Conservation (phyloP, 2,113 vertebrate species). For the Amphilophus citrinellus region DNA sequence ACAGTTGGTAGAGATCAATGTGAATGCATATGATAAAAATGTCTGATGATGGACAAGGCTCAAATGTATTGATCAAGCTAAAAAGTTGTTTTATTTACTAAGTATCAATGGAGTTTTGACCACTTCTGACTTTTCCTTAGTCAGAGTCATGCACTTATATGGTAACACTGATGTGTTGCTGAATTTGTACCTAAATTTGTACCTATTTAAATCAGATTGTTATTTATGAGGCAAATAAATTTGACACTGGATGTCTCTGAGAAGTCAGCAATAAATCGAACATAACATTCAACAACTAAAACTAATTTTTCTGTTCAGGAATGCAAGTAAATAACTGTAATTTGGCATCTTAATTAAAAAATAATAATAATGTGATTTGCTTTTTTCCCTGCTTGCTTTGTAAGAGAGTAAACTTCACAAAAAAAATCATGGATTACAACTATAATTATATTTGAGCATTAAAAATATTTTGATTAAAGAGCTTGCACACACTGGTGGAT, state of each 20-base stretch:
- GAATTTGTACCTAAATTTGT: no score
- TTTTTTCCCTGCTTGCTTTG: neutral
- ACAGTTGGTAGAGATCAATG: no score
- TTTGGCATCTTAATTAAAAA: neutral
- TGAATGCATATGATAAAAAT: no score
- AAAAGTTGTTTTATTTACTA: no score
- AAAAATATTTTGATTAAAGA: neutral
- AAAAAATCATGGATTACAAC: neutral
- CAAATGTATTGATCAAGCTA: no score
- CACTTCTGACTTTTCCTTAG: no score
- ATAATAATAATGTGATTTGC: neutral
- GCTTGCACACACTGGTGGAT: neutral
- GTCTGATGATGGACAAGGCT: no score
- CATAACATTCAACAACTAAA: neutral
- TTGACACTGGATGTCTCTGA: neutral
- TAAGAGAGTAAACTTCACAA: neutral
- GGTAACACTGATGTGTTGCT: no score
- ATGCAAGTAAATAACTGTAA: no score
- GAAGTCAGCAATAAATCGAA: neutral
- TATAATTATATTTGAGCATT: neutral
- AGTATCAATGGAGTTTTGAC: no score
- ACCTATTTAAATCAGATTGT: neutral
- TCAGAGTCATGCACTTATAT: no score
- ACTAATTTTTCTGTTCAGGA: no score
- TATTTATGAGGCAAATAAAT: neutral